Conservation (phyloP, 2,888 invertebrate genomes). For the Carabus problematicus region DNA sequence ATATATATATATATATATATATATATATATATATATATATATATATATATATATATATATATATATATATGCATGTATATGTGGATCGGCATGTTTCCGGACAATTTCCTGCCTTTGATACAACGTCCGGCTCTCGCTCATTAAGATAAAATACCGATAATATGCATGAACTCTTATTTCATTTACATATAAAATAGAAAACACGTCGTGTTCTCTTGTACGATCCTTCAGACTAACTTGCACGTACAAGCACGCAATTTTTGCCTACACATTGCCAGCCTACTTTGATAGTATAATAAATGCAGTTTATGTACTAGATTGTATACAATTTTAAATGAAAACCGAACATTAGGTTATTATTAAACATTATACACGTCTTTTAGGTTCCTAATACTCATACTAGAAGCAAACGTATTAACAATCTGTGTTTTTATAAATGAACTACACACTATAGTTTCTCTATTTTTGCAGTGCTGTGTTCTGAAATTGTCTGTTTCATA, state of each 20-base stretch:
- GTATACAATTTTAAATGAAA: conserved; percentile 9
- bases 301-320: conserved; percentile 2
- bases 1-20: background rate
- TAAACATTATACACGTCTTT: conserved; percentile 7
- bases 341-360: conserved; percentile 4
- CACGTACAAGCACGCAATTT: conserved; percentile 5
- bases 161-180: conserved; percentile 40
- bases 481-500: too few relatives aligned
- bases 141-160: conserved; percentile 41
- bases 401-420: background rate
- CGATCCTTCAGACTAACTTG: background rate
- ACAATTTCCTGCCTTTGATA: conserved; percentile 39
- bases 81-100: conserved; percentile 32
- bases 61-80: background rate
- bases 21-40: background rate
- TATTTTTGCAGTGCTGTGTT: too few relatives aligned
- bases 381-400: too few relatives aligned
- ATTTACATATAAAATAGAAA: conserved; percentile 39
- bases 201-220: conserved; percentile 13
- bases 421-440: too few relatives aligned
- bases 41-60: background rate
- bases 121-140: conserved; percentile 35
- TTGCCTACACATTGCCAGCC: too few relatives aligned
- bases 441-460: too few relatives aligned
- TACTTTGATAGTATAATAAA: conserved; percentile 7